These are phyloP conservation scores for Yponomeuta sedellus DNA, from an alignment of 2,888 invertebrate genomes.

Conservation along the genomic window DNA sequence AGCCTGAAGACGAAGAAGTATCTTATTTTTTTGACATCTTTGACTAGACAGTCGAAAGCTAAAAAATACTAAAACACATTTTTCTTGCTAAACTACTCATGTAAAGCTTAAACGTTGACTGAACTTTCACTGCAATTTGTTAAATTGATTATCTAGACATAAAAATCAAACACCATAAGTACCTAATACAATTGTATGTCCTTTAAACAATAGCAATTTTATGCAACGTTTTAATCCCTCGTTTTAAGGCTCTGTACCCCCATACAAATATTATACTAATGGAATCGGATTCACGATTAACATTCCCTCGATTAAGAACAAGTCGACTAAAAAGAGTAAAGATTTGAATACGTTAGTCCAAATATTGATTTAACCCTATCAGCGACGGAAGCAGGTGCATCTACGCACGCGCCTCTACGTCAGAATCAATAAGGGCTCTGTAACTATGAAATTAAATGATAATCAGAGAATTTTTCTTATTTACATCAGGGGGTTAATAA, in stretches of 20 bases:
- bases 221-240: not conserved
- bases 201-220: not conserved
- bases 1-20: too few species aligned
- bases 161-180: too few species aligned
- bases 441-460: slow-evolving; percentile 76
- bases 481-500: slow-evolving; percentile 65
- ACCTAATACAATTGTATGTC: not conserved
- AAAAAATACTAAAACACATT: too few species aligned
- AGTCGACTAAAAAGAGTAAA: slow-evolving; percentile 53
- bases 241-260: not conserved
- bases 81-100: too few species aligned
- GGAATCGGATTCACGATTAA: slow-evolving; percentile 25
- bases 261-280: slow-evolving; percentile 12
- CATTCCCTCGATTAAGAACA: slow-evolving; percentile 15
- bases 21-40: too few species aligned
- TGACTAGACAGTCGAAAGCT: too few species aligned
- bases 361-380: slow-evolving; percentile 77
- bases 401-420: slow-evolving; percentile 54
- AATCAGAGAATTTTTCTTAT: slow-evolving; percentile 70
- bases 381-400: slow-evolving; percentile 71
- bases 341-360: slow-evolving; percentile 65
- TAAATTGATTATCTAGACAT: too few species aligned
- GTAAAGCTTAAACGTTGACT: too few species aligned
- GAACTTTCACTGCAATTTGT: too few species aligned
- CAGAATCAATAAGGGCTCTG: slow-evolving; percentile 66